Evolutionary conservation across 2,113 vertebrate species (phyloP), one percentile per base, ranked within the genome.

Genomic region (Copsychus sechellarum): DNA sequence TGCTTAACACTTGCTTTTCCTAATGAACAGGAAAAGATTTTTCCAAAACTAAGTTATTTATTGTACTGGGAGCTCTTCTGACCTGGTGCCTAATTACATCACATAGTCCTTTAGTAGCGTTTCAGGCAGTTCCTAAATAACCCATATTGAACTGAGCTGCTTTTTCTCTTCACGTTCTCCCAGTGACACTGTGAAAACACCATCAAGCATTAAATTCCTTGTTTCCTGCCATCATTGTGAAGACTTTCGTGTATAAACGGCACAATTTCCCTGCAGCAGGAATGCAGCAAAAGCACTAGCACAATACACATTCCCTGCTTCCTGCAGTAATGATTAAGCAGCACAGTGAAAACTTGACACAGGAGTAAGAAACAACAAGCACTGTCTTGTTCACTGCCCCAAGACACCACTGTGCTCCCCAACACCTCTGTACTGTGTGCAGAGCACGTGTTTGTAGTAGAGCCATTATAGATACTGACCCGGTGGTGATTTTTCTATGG

Each of bases 351-450:
- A 71, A 84, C 20, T 16, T 56, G 62, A 66, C 48, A 61, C 9
- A 54, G 40, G 65, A 88, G 20, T 31, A 53, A 21, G 57, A 58
- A 66, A 36, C 2, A 10, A 38, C 0, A 5, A 22, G 6, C 17
- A 3, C 15, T 58, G 48, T 8, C 14, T 42, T 5, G 1, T 67
- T 67, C 33, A 9, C 9, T 64, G 29, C 34, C 54, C 48, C 56
- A 17, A 3, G 19, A 31, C 80, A 80, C 48, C 14, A 1, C 45
- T 11, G 14, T 0, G 0, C 34, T 69, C n/a, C 45, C 17, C 0
- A 2, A 0, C 11, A 4, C 15, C 2, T 5, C 74, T 0, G 0
- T 11, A 5, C 10, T 0, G 0, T 9, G 16, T 57, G 29, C 43
- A 91, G 34, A 74, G 12, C 1, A 4, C 3, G 6, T 47, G 40